Evolutionary conservation across 1,140 invertebrate genomes (phyloP).

Genomic region (Drosophila repletoides): DNA sequence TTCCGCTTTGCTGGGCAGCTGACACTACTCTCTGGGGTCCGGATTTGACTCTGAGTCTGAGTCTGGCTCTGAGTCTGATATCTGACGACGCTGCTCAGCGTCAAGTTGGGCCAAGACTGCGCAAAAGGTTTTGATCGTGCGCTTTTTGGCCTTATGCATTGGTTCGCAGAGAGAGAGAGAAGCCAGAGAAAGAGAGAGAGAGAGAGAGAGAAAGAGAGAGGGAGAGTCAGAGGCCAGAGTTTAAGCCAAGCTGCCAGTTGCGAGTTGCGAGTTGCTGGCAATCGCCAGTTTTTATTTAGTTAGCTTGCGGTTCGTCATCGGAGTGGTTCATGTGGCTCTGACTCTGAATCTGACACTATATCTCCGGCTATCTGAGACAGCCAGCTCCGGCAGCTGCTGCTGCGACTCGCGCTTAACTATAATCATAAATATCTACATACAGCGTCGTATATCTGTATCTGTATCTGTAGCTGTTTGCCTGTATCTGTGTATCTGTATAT

Average conservation of each 20-base stretch:
- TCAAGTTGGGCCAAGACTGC: slow-evolving; percentile 59
- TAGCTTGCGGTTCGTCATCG: slow-evolving; percentile 75
- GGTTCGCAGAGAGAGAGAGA: slow-evolving; percentile 29
- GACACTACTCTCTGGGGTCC: slow-evolving; percentile 50
- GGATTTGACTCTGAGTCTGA: too few relatives aligned
- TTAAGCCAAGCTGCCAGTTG: slow-evolving; percentile 48
- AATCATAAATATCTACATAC: slow-evolving; percentile 78
- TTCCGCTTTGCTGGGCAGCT: slow-evolving; percentile 75
- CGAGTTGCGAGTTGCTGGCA: slow-evolving; percentile 29
- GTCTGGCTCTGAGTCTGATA: not conserved
- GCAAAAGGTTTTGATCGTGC: slow-evolving; percentile 70
- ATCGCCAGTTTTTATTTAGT: slow-evolving; percentile 55
- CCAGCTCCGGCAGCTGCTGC: slow-evolving; percentile 39
- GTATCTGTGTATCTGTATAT: not conserved
- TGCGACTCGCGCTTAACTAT: slow-evolving; percentile 51
- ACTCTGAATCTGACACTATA: not conserved
- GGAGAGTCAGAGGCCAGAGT: slow-evolving; percentile 18
- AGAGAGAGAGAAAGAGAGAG: not conserved
- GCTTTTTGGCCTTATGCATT: slow-evolving; percentile 72
- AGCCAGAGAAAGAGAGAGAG: not conserved
- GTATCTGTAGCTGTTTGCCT: slow-evolving; percentile 9
- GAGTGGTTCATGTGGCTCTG: slow-evolving; percentile 65
- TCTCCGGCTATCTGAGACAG: slow-evolving; percentile 16
- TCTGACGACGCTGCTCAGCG: slow-evolving; percentile 27
- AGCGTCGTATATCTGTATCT: slow-evolving; percentile 8